Evolutionary conservation across 2,888 invertebrate species (phyloP).

Genomic region (Amphipoea oculea): DNA sequence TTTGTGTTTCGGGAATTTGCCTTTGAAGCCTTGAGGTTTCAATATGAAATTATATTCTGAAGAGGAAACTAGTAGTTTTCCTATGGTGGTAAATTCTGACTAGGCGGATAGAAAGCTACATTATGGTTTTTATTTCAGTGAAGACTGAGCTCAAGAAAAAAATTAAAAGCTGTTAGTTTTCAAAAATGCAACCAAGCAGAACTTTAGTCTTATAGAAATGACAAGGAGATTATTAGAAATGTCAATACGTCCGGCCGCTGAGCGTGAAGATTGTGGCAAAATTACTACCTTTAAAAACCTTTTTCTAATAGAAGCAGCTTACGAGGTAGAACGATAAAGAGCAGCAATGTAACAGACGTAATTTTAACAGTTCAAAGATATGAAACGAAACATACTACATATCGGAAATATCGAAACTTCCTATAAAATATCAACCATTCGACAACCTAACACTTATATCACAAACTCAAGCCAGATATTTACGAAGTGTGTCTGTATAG

Average conservation of each 20-base stretch:
- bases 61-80: not conserved
- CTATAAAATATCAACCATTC: slow-evolving; percentile 40
- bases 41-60: slow-evolving; percentile 16
- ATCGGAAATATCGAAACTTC: slow-evolving; percentile 16
- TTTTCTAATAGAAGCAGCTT: not conserved
- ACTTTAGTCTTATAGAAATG: not conserved
- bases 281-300: not conserved
- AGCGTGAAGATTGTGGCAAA: not conserved
- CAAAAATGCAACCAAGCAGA: not conserved
- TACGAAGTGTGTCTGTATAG: slow-evolving; percentile 82
- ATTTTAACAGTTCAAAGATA: not conserved
- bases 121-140: not conserved
- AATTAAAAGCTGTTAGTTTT: not conserved
- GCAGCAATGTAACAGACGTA: not conserved
- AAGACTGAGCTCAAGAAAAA: not conserved
- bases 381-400: not conserved
- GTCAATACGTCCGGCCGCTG: not conserved
- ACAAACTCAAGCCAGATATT: slow-evolving; percentile 73
- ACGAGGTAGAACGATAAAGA: not conserved
- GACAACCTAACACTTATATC: slow-evolving; percentile 59
- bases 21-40: slow-evolving; percentile 30
- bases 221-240: not conserved
- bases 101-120: not conserved
- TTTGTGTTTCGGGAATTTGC: slow-evolving; percentile 47
- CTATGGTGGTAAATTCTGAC: not conserved